Conservation (phyloP, 2,888 invertebrate species). For the Pocota personata region DNA sequence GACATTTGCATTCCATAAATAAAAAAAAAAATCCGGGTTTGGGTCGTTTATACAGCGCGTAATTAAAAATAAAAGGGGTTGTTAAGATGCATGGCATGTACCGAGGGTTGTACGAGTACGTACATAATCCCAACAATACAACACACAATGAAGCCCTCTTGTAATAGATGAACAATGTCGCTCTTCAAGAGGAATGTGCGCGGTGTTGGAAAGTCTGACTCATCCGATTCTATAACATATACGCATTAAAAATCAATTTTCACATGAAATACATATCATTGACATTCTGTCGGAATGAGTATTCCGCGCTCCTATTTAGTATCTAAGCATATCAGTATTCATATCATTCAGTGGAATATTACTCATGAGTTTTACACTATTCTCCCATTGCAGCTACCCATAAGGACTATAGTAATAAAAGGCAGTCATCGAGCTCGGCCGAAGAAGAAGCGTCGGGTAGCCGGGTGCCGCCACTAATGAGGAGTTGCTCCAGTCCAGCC, state of each 20-base stretch:
- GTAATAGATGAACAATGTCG: constrained; percentile 54
- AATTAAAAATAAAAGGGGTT: constrained; percentile 45
- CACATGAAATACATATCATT: constrained; percentile 50
- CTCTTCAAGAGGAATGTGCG: constrained; percentile 26
- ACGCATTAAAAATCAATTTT: constrained; percentile 65
- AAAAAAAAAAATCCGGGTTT: neutral
- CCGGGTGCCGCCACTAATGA: constrained; percentile 81
- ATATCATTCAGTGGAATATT: constrained; percentile 62
- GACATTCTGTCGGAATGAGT: constrained; percentile 68
- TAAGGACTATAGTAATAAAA: constrained; percentile 87
- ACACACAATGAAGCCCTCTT: constrained; percentile 16
- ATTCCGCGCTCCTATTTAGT: constrained; percentile 22
- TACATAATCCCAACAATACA: neutral
- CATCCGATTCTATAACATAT: constrained; percentile 43
- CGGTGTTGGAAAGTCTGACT: constrained; percentile 40
- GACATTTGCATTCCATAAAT: constrained; percentile 30
- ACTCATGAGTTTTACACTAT: constrained; percentile 40
- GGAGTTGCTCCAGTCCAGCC: constrained; percentile 84
- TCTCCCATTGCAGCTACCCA: constrained; percentile 85
- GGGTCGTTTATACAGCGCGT: neutral
- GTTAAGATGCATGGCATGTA: constrained; percentile 1
- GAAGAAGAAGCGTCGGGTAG: constrained; percentile 83
- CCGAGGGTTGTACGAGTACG: constrained; percentile 34
- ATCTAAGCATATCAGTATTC: constrained; percentile 58
- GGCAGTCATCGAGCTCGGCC: constrained; percentile 83